Conservation (phyloP, 2,888 invertebrate species). For the Blastobasis adustella region DNA sequence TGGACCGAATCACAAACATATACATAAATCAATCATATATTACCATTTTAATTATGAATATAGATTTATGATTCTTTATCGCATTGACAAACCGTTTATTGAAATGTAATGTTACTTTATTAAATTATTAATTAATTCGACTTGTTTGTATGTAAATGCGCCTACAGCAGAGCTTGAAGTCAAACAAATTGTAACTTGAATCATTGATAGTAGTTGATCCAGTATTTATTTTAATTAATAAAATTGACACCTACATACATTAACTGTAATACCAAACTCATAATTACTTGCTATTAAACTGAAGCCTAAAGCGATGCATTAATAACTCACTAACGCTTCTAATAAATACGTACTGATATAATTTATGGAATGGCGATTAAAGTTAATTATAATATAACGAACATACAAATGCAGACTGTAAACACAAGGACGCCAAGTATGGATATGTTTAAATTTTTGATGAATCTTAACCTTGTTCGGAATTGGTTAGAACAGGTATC, state of each 20-base stretch:
- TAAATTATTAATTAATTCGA: too few relatives aligned
- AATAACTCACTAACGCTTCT: conserved; percentile 11
- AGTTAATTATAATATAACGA: conserved; percentile 3
- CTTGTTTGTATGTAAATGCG: too few relatives aligned
- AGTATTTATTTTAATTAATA: conserved; percentile 15
- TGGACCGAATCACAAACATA: too few relatives aligned
- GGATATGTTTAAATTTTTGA: not conserved
- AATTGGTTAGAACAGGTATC: not conserved
- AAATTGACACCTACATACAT: conserved; percentile 12
- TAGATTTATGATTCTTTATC: too few relatives aligned
- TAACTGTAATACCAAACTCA: conserved; percentile 3
- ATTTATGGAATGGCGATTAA: conserved; percentile 8
- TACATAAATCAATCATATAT: too few relatives aligned
- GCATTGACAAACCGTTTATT: too few relatives aligned
- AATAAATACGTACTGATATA: conserved; percentile 8
- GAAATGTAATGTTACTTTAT: too few relatives aligned
- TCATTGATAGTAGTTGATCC: not conserved
- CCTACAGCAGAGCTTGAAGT: too few relatives aligned
- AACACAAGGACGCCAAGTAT: not conserved
- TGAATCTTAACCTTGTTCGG: conserved; percentile 6
- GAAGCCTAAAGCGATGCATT: conserved; percentile 18
- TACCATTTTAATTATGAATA: too few relatives aligned
- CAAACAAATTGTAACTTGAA: not conserved
- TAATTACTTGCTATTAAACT: conserved; percentile 14
- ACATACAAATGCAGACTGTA: not conserved